A percentile compares a stretch with the other conserved stretches of the same genome.
phyloP scores from a whole-genome alignment of 2,888 invertebrate species.

The Operophtera brumata region DNA sequence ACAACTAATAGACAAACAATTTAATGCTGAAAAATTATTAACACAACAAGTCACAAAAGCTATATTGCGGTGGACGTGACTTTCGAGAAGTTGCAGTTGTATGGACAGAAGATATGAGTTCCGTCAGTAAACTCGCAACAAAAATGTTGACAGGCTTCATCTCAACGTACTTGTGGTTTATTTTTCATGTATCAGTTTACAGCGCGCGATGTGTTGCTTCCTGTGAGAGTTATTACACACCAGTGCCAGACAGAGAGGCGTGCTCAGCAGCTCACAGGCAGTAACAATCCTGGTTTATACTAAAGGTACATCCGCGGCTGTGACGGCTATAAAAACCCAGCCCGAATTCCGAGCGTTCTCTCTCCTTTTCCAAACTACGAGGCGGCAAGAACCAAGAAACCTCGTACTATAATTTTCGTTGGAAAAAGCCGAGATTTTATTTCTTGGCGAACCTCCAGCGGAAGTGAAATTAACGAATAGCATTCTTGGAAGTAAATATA shows the following conservation, averaged over 20 bases:
- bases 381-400: not conserved
- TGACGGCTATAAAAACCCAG: slow-evolving; percentile 6
- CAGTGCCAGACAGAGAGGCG: not conserved
- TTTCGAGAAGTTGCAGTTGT: no score
- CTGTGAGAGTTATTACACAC: not conserved
- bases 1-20: no score
- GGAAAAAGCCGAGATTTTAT: slow-evolving; percentile 26
- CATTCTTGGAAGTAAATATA: slow-evolving; percentile 7
- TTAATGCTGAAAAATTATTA: no score
- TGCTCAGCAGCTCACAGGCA: not conserved
- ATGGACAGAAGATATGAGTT: no score
- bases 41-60: no score
- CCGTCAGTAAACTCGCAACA: no score
- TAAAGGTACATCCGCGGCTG: not conserved
- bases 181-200: no score
- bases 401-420: slow-evolving; percentile 17
- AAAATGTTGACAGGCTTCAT: no score
- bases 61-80: no score
- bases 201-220: not conserved
- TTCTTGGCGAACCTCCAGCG: slow-evolving; percentile 27
- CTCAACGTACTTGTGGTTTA: no score
- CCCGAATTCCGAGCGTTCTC: slow-evolving; percentile 5
- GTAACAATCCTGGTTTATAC: not conserved
- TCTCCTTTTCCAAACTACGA: not conserved
- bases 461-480: slow-evolving; percentile 30